phyloP scores from a whole-genome alignment of 2,113 vertebrate species.

The Otis tarda region DNA sequence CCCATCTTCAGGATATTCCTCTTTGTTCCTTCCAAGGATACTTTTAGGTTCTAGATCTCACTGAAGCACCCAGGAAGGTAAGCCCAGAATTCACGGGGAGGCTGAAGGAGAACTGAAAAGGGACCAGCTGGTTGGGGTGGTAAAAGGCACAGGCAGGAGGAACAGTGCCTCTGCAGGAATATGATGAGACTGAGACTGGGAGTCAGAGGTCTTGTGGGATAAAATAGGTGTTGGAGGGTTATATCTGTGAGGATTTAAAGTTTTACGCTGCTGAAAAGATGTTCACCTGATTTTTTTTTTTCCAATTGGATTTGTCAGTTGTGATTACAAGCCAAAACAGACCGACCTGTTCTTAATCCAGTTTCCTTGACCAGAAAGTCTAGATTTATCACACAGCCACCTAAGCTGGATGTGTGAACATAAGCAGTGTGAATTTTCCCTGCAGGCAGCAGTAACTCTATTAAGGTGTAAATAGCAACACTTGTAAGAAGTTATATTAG shows the following conservation, averaged over 20 bases:
- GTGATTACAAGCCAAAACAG: background rate
- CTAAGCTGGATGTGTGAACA: constrained; percentile 16
- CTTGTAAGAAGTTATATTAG: background rate
- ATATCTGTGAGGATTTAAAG: background rate
- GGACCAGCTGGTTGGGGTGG: background rate
- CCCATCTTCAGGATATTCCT: background rate
- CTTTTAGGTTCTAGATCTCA: background rate
- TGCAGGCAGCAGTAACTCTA: background rate
- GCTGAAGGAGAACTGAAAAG: background rate
- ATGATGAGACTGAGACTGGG: background rate
- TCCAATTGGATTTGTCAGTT: background rate
- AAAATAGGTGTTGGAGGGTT: background rate
- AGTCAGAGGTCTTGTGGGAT: background rate
- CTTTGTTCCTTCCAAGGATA: background rate
- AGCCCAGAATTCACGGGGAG: background rate
- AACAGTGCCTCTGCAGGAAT: background rate
- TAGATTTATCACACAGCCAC: background rate
- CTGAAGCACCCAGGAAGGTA: background rate
- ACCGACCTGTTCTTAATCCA: background rate
- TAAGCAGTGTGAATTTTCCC: background rate
- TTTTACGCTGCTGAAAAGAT: background rate
- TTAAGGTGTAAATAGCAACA: constrained; percentile 16
- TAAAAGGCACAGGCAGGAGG: background rate
- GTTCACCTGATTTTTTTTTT: background rate
- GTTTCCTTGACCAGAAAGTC: background rate